Evolutionary conservation across 2,113 vertebrate species (phyloP).

Genomic region (Tringa solitaria): DNA sequence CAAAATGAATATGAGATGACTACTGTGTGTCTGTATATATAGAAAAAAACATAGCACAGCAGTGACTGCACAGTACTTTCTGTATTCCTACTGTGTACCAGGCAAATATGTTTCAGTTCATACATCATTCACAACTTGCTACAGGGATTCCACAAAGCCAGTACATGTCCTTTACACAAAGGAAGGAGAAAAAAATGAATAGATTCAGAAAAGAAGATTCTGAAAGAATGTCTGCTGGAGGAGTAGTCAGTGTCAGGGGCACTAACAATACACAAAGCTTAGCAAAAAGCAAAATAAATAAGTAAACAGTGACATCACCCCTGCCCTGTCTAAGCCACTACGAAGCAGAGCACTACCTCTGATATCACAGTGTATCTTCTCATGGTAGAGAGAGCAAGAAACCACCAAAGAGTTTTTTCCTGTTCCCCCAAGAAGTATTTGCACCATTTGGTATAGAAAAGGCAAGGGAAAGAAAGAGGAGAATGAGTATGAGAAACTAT

Average conservation of each 20-base stretch:
- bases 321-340: not conserved
- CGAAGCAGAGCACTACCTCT: not conserved
- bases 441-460: not conserved
- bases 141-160: constrained; percentile 74
- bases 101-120: constrained; percentile 77
- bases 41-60: constrained; percentile 59
- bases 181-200: constrained; percentile 25
- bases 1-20: constrained; percentile 58
- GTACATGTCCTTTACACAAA: constrained; percentile 69
- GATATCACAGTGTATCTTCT: not conserved
- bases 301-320: constrained; percentile 2
- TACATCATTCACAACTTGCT: constrained; percentile 82
- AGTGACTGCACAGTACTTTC: constrained; percentile 63
- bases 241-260: constrained; percentile 20
- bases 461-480: not conserved
- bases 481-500: not conserved
- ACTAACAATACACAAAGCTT: constrained; percentile 39
- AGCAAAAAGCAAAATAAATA: constrained; percentile 56
- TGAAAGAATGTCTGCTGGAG: constrained; percentile 18
- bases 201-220: constrained; percentile 31
- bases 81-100: constrained; percentile 74
- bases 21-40: constrained; percentile 36
- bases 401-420: not conserved
- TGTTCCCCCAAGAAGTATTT: not conserved
- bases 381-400: not conserved